A percentile compares a stretch with the other conserved stretches of the same genome.
Evolutionary conservation across 2,113 vertebrate species (phyloP).

Genomic region (Istiophorus platypterus): DNA sequence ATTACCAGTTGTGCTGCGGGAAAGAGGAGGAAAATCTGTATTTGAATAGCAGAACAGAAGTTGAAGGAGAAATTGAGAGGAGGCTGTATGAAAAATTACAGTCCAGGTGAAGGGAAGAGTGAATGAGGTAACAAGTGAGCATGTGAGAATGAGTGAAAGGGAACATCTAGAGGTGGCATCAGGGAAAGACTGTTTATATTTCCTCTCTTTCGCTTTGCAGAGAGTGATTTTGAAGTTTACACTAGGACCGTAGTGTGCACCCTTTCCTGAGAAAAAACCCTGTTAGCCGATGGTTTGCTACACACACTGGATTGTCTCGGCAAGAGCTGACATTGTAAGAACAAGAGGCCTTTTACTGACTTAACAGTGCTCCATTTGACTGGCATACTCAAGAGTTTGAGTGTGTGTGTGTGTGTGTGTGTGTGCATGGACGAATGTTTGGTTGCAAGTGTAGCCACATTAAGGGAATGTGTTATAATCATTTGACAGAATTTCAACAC

Average conservation of each 20-base stretch:
- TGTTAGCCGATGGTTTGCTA: background rate
- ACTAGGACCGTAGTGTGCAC: conserved; percentile 46
- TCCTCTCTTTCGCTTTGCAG: conserved; percentile 41
- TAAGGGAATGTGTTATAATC: conserved; percentile 19
- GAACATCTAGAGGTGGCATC: background rate
- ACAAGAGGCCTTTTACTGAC: conserved; percentile 15
- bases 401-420: background rate
- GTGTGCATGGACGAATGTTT: background rate
- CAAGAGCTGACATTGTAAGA: conserved; percentile 3
- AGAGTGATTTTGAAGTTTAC: conserved; percentile 53
- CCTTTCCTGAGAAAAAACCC: conserved; percentile 36
- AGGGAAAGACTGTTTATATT: conserved; percentile 46
- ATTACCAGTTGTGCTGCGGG: conserved; percentile 18
- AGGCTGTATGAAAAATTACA: conserved; percentile 34
- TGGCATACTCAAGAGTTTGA: background rate
- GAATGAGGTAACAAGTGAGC: conserved; percentile 25
- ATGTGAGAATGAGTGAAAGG: conserved; percentile 10
- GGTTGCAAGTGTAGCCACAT: conserved; percentile 17
- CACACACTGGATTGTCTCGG: conserved; percentile 4
- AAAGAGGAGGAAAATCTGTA: conserved; percentile 21
- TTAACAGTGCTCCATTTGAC: conserved; percentile 2
- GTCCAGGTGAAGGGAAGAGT: conserved; percentile 42
- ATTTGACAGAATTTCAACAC: conserved; percentile 33
- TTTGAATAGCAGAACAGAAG: conserved; percentile 44
- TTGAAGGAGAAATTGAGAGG: conserved; percentile 38